Evolutionary conservation across 2,797 vertebrate genomes (phyloP).

Genomic region (Coracias cyanogaster): DNA sequence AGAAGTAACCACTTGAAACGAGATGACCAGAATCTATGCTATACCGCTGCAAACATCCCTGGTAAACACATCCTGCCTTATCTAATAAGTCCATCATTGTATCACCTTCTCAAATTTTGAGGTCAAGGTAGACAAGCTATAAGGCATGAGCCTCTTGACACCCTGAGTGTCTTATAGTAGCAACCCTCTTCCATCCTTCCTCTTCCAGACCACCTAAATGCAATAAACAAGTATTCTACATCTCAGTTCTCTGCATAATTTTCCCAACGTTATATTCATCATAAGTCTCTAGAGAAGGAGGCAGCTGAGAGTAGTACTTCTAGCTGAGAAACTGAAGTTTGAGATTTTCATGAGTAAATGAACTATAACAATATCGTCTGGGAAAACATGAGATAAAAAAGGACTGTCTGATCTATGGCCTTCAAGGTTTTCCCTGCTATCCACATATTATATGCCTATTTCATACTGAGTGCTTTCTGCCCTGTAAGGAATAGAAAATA

Average conservation of each 20-base stretch:
- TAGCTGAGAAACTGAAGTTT: background rate
- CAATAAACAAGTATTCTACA: background rate
- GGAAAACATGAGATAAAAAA: background rate
- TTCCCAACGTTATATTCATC: background rate
- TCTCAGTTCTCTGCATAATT: background rate
- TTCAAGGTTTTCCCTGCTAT: background rate
- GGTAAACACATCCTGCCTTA: background rate
- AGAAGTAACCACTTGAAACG: background rate
- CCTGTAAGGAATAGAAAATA: background rate
- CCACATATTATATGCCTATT: background rate
- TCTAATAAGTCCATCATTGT: background rate
- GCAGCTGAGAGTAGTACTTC: background rate
- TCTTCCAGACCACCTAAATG: background rate
- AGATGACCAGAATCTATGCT: background rate
- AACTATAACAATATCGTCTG: background rate
- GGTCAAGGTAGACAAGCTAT: background rate
- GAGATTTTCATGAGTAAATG: background rate
- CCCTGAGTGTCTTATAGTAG: accelerated
- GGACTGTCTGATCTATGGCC: background rate
- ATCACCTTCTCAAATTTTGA: background rate
- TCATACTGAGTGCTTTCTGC: background rate
- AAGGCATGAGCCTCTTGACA: background rate
- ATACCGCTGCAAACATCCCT: background rate
- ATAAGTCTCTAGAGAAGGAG: background rate
- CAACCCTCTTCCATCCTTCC: background rate